Evolutionary conservation across 2,888 invertebrate genomes (phyloP).

Genomic region (Chesias legatella): DNA sequence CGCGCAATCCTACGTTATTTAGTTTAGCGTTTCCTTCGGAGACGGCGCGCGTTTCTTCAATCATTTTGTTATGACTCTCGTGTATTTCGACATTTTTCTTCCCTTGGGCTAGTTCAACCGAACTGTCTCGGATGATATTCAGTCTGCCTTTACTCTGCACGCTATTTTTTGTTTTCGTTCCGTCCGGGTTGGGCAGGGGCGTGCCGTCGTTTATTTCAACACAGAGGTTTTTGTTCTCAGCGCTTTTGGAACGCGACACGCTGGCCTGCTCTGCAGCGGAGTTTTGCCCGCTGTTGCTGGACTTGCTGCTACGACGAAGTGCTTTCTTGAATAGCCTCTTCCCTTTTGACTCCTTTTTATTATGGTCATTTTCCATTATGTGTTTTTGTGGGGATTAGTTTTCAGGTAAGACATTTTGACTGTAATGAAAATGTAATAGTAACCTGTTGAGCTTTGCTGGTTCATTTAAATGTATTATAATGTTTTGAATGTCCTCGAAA

Average conservation of each 20-base stretch:
- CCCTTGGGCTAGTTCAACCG: slow-evolving; percentile 29
- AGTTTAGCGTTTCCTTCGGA: slow-evolving; percentile 24
- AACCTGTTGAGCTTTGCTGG: background rate
- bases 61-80: slow-evolving; percentile 48
- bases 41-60: slow-evolving; percentile 32
- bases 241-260: slow-evolving; percentile 58
- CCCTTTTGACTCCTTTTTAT: slow-evolving; percentile 72
- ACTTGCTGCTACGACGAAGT: slow-evolving; percentile 63
- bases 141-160: slow-evolving; percentile 10
- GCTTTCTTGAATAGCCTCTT: slow-evolving; percentile 71
- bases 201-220: slow-evolving; percentile 52
- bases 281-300: slow-evolving; percentile 53
- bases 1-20: slow-evolving; percentile 29
- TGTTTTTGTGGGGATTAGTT: slow-evolving; percentile 40
- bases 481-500: background rate
- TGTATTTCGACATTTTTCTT: slow-evolving; percentile 53
- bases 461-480: background rate
- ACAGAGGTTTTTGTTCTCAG: slow-evolving; percentile 51
- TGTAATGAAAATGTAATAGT: slow-evolving; percentile 36
- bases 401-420: slow-evolving; percentile 58
- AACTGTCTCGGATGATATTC: slow-evolving; percentile 18
- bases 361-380: slow-evolving; percentile 77
- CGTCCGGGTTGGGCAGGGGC: slow-evolving; percentile 55
- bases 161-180: slow-evolving; percentile 37
- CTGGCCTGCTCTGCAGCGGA: slow-evolving; percentile 45